A percentile compares a stretch with the other conserved stretches of the same genome.
phyloP scores from a whole-genome alignment of 2,113 vertebrate species.

The Nesoenas mayeri region DNA sequence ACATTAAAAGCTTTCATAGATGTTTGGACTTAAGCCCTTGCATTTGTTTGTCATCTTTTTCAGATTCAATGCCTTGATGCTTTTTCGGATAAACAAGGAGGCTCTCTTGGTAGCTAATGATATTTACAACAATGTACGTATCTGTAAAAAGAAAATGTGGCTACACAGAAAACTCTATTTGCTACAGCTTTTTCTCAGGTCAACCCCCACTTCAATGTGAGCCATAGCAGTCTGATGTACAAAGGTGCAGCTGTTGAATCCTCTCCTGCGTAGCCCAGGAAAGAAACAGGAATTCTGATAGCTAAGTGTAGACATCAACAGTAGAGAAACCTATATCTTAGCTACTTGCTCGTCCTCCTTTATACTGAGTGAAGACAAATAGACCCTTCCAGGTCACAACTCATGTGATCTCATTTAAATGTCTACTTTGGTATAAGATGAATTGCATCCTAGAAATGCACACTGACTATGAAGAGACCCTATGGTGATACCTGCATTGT shows the following conservation, averaged over 20 bases:
- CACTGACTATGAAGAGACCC: neutral
- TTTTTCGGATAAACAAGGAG: neutral
- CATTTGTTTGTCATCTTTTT: slow-evolving; percentile 3
- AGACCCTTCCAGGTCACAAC: neutral
- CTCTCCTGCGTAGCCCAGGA: neutral
- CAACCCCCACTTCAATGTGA: neutral
- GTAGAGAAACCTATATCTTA: neutral
- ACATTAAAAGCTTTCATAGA: neutral
- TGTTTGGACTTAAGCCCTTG: neutral
- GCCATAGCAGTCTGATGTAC: neutral
- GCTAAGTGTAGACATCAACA: neutral
- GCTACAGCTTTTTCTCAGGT: neutral
- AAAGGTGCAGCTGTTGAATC: neutral
- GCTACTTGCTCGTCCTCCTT: neutral
- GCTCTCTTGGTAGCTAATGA: accelerated
- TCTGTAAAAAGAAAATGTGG: neutral
- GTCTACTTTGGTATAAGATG: neutral
- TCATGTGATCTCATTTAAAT: neutral
- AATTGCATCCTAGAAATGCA: neutral
- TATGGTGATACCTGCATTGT: neutral
- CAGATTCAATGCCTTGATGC: neutral
- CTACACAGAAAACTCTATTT: neutral
- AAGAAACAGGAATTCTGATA: neutral
- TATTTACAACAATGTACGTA: neutral
- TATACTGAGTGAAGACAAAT: neutral